Evolutionary conservation across 2,113 vertebrate species (phyloP), one percentile per base, ranked within the genome.

Genomic region (Junco hyemalis): DNA sequence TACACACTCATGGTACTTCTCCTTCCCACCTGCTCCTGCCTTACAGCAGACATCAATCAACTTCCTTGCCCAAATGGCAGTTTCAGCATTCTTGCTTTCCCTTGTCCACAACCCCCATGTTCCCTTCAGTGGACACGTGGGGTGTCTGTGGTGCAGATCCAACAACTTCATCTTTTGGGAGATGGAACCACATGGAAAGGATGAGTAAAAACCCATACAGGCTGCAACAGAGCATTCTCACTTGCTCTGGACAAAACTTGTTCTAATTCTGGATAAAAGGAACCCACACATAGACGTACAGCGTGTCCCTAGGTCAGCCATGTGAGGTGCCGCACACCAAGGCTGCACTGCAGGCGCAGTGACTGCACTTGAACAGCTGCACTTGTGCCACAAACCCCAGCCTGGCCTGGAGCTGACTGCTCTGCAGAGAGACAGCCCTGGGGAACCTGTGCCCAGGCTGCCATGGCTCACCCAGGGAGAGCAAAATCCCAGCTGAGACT

Each of bases 1-100:
- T 9, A 4, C 1, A 5, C 24, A 5, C 22, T 59, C 54, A 1
- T 1, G 5, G 3, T 10, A 28, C n/a, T 76, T 63, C 44, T 24
- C 38, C 26, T 60, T 44, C 60, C 36, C 24, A 14, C 38, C 29
- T 36, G 38, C 48, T 76, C 69, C 53, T n/a, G 38, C 23, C 59
- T 76, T 61, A 69, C 26, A 48, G 24, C 23, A 83, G 21, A 9
- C 66, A 86, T 8, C 14, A 59, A 61, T 14, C 38, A 19, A 24
- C 19, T 29, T 38, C 53, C 42, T 50, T 48, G n/a, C 20, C 51
- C 45, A 53, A 66, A 51, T 1, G 7, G 44, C 78, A 89, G 47
- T 22, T 51, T 29, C 2, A 2, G 23, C 54, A 65, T 28, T 70
- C 26, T 31, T 1, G 1, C 40, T 53, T 69, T 56, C 15, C 61